phyloP scores from a whole-genome alignment of 2,888 invertebrate species.

The Agapostemon virescens region DNA sequence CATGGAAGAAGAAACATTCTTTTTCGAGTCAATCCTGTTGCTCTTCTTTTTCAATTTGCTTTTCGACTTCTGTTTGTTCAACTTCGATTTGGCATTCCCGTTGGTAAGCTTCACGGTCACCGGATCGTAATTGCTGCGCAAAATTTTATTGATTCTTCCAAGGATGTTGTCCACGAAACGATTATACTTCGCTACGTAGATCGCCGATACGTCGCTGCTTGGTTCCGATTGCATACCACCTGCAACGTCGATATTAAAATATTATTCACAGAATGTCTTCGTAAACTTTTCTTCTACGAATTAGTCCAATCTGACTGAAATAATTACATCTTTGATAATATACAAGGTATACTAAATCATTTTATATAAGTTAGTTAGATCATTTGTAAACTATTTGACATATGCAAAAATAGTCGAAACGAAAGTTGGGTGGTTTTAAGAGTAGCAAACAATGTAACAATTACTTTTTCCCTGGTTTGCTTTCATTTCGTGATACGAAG shows the following conservation, averaged over 20 bases:
- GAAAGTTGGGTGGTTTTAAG: too few relatives aligned
- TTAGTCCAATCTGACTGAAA: neutral
- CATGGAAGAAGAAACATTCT: slow-evolving; percentile 36
- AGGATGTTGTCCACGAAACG: slow-evolving; percentile 92
- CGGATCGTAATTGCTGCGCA: slow-evolving; percentile 91
- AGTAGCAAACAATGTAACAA: too few relatives aligned
- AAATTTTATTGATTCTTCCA: slow-evolving; percentile 89
- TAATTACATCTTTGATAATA: too few relatives aligned
- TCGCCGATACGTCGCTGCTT: slow-evolving; percentile 83
- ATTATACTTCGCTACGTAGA: slow-evolving; percentile 91
- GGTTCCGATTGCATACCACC: slow-evolving; percentile 80
- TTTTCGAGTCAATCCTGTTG: slow-evolving; percentile 73
- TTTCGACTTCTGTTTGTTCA: slow-evolving; percentile 79
- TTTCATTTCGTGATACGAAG: too few relatives aligned
- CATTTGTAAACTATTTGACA: too few relatives aligned
- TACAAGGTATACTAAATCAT: too few relatives aligned
- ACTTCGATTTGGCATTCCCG: slow-evolving; percentile 82
- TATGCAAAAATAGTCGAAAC: too few relatives aligned
- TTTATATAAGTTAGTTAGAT: too few relatives aligned
- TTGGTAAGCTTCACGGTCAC: slow-evolving; percentile 88
- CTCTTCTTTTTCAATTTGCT: slow-evolving; percentile 69
- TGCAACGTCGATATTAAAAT: slow-evolving; percentile 63
- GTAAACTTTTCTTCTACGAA: neutral
- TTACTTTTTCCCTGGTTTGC: too few relatives aligned
- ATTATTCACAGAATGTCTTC: neutral